phyloP scores from a whole-genome alignment of 2,888 invertebrate genomes.

The Phyllotreta cruciferae region DNA sequence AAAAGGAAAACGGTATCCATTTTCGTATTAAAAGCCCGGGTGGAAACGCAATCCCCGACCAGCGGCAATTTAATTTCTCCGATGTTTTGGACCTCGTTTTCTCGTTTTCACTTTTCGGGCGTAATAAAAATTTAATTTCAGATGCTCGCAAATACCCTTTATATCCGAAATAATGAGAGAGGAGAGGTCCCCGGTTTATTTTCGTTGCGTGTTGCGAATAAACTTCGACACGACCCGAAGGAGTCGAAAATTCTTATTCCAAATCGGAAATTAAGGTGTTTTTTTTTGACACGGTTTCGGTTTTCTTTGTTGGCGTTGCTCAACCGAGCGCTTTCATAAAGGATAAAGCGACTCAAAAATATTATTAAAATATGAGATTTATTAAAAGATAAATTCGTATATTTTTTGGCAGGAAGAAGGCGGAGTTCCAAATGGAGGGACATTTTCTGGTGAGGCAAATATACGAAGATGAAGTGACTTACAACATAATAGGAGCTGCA shows the following conservation, averaged over 20 bases:
- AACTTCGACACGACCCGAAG: background rate
- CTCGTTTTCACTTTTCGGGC: slow-evolving; percentile 4
- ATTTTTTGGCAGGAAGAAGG: slow-evolving; percentile 76
- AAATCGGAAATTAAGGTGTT: background rate
- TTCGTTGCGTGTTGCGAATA: slow-evolving; percentile 7
- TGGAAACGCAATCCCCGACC: background rate
- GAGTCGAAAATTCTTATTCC: slow-evolving; percentile 7
- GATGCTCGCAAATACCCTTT: slow-evolving; percentile 10
- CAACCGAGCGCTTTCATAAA: too few species aligned
- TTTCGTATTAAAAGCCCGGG: slow-evolving; percentile 13
- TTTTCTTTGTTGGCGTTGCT: too few species aligned
- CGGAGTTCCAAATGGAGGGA: slow-evolving; percentile 92
- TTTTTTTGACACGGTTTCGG: too few species aligned
- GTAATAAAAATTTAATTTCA: slow-evolving; percentile 12
- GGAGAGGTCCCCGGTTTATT: slow-evolving; percentile 1
- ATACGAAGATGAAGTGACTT: slow-evolving; percentile 94
- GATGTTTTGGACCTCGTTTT: slow-evolving; percentile 7
- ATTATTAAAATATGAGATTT: background rate
- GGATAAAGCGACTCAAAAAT: too few species aligned
- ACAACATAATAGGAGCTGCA: slow-evolving; percentile 90
- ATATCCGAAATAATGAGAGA: background rate
- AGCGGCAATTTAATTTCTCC: slow-evolving; percentile 10
- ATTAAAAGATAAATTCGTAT: background rate
- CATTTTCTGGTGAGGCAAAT: slow-evolving; percentile 93
- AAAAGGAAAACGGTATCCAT: slow-evolving; percentile 2